A percentile compares a stretch with the other conserved stretches of the same genome.
These are phyloP conservation scores for Zaprionus tsacasi DNA, from an alignment of 1,140 invertebrate species.

Conservation along the genomic window DNA sequence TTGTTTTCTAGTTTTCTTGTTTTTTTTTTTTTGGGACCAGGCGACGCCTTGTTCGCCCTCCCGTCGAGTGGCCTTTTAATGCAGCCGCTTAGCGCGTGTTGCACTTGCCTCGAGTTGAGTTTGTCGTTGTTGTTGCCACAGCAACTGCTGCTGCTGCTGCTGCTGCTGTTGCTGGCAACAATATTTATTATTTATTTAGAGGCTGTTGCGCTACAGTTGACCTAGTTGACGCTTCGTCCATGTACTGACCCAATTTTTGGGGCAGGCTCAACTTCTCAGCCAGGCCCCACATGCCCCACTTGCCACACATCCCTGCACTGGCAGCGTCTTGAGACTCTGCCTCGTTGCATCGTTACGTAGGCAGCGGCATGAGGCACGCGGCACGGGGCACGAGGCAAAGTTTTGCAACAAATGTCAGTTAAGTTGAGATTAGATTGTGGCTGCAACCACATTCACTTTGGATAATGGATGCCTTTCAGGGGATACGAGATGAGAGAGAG, in stretches of 20 bases:
- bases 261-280: slow-evolving; percentile 14
- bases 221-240: slow-evolving; percentile 63
- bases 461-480: slow-evolving; percentile 11
- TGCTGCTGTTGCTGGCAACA: slow-evolving; percentile 56
- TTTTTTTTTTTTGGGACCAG: slow-evolving; percentile 22
- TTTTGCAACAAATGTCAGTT: slow-evolving; percentile 21
- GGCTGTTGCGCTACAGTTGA: slow-evolving; percentile 53
- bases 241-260: slow-evolving; percentile 55
- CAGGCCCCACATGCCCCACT: neutral
- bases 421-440: slow-evolving; percentile 33
- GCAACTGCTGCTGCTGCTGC: slow-evolving; percentile 25
- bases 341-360: neutral
- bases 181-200: slow-evolving; percentile 76
- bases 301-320: neutral
- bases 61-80: slow-evolving; percentile 70
- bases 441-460: slow-evolving; percentile 9
- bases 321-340: neutral
- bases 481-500: neutral
- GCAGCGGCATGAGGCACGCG: neutral
- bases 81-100: slow-evolving; percentile 72
- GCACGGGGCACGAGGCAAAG: slow-evolving; percentile 9
- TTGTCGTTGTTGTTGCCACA: slow-evolving; percentile 39
- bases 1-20: slow-evolving; percentile 34
- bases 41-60: slow-evolving; percentile 14
- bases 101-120: slow-evolving; percentile 58